Evolutionary conservation across 1,140 invertebrate genomes (phyloP), one percentile per base, ranked within the genome.

Genomic region (Triops cancriformis): DNA sequence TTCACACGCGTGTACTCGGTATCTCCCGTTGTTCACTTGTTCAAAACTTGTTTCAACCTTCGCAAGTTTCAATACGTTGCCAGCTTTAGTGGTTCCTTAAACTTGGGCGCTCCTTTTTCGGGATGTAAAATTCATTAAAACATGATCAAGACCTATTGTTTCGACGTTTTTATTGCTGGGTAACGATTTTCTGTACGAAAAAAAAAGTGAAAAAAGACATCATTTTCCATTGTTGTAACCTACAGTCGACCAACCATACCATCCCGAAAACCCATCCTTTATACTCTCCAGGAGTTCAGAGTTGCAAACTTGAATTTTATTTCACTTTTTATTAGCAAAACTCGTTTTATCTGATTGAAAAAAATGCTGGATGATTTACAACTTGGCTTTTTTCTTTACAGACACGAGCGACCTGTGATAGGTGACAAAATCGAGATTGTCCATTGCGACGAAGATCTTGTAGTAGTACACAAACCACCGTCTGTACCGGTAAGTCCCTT

Each of bases 391-490:
- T 73, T 77, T 76, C 81, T 85, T 93, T 93, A 83, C 90, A 97
- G 96, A 91, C 96, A 98, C 90, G 96, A 98, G 91, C 94, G 97
- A 86, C 95, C 96, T 84, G 95, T 98, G 86, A 93, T 94, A 86
- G 93, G 91, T 86, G 91, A 94, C 87, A 91, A 92, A 84, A 94
- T 98, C 87, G 92, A 93, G 86, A 93, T 99, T 86, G 92, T 99
- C 85, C 92, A 95, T 88, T 95, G 98, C 89, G 95, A 95, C 89
- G 94, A 98, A 86, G 95, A 99, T 88, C 90, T 98, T 87, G 91
- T 99, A 86, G 98, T 99, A 85, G 93, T 99, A 85, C 97, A 99
- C 90, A 99, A 99, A 91, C 98, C 98, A 83, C 93, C 97, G 84
- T 99, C 97, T 86, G 97, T 99, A 88, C 98, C 98, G 86, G 96